Base-by-base conservation (phyloP, 1,140 invertebrate species). In the Drosophila carrolli region DNA sequence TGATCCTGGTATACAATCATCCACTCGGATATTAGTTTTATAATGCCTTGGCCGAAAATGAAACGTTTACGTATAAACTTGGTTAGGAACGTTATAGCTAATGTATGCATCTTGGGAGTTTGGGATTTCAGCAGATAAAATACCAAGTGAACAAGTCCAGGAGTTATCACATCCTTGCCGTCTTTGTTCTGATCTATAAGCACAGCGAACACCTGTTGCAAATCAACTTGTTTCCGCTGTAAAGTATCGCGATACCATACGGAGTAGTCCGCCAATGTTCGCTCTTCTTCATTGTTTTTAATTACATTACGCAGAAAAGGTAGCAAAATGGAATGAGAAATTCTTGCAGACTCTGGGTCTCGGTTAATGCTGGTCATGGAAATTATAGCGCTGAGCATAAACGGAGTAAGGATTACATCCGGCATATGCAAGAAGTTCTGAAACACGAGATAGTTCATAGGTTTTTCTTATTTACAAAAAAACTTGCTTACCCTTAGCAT, bases 181-280 rank as follows among this genome's bases (percentile, higher is more conserved):
- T 92, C 88, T 54, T 92, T 91, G 55, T 92, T 92, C 35, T 91
- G 91, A 63, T 92, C 91, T 19, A 92, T 90, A 0, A 92, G 79
- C 23, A 92, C 88, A 0, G 66, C 54, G 10, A 92, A 84, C 0
- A 92, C 78, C 62, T 92, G 90, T n/a, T 90, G 60, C 14, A 92
- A 32, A 55, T 92, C 65, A 1, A 91, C 88, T 29, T 86, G 81
- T 47, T 86, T 78, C 8, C 76, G 75, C 32, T 92, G 91, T 32
- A 92, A 59, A 2, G 86, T 84, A 48, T 92, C 91, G 0, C 90
- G 81, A 75, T 89, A 92, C 91, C 91, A 92, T 0, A 89, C 88
- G 0, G 91, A 92, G 23, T 82, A 72, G 10, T 90, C 55, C 0
- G 79, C 78, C 35, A 91, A 54, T 1, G 57, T 54, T n/a, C 75